phyloP scores from a whole-genome alignment of 2,888 invertebrate species.

The Mayetiola destructor region DNA sequence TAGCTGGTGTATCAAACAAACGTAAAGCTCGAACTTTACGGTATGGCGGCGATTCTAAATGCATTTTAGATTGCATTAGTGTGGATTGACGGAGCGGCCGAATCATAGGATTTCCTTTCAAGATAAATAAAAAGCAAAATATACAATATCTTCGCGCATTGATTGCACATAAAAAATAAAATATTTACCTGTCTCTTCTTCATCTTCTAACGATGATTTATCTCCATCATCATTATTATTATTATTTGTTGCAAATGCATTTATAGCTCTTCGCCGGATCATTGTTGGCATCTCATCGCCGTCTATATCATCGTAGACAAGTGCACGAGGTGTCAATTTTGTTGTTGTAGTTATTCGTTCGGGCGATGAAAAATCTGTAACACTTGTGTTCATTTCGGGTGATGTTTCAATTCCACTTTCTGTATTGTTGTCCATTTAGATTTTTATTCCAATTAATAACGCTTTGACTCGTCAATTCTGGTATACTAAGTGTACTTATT shows the following conservation, averaged over 20 bases:
- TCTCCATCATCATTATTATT: conserved; percentile 6
- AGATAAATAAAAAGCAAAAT: not conserved
- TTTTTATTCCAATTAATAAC: not conserved
- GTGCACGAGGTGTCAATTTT: not conserved
- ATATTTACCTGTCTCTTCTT: not conserved
- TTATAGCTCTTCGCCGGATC: not conserved
- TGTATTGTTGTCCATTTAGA: not conserved
- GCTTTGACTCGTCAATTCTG: not conserved
- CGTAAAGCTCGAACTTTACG: conserved; percentile 46
- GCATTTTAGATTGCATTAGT: not conserved
- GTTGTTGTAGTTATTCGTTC: conserved; percentile 16
- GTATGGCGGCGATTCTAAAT: conserved; percentile 38
- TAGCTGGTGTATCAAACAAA: conserved; percentile 71
- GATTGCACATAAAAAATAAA: not conserved
- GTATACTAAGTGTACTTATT: not conserved
- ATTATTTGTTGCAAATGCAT: not conserved
- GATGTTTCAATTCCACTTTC: conserved; percentile 21
- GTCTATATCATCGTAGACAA: conserved; percentile 4
- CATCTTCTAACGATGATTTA: not conserved
- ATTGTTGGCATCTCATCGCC: not conserved
- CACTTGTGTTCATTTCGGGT: conserved; percentile 22
- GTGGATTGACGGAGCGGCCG: not conserved
- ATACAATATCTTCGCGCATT: no score
- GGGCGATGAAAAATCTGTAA: conserved; percentile 16
- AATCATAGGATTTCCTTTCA: not conserved